Percentiles rank a stretch among this genome's conserved stretches.
Conservation (phyloP, 1,140 invertebrate genomes). For the Danaus plexippus region DNA sequence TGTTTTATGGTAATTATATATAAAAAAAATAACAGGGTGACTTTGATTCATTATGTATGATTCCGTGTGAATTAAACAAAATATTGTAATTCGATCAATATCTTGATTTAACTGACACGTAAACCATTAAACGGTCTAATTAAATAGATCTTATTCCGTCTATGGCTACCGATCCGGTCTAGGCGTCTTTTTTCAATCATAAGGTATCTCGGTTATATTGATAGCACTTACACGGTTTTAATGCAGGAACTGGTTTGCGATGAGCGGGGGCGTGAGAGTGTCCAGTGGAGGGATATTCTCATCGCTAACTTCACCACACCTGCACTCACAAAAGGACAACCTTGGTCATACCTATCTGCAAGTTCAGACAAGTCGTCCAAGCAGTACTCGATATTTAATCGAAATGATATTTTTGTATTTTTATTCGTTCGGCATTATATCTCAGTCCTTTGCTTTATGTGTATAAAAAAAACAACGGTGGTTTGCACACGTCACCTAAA, state of each 20-base stretch:
- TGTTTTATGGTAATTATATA: conserved; percentile 61
- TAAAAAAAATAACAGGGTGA: conserved; percentile 28
- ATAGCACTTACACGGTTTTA: conserved; percentile 57
- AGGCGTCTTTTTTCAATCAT: conserved; percentile 23
- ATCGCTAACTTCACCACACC: conserved; percentile 50
- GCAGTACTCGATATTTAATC: no score
- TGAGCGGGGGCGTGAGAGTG: conserved; percentile 61
- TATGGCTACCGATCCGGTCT: conserved; percentile 16
- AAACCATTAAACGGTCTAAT: conserved; percentile 4
- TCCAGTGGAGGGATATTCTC: conserved; percentile 51
- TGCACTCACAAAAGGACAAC: conserved; percentile 53
- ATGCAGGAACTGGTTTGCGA: conserved; percentile 56
- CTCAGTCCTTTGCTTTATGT: no score
- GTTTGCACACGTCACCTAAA: no score
- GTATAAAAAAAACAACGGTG: no score
- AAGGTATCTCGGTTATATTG: conserved; percentile 35
- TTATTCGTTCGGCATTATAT: no score
- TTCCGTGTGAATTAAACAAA: conserved; percentile 20
- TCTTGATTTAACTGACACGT: no score
- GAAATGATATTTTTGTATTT: no score
- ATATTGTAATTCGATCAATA: no score
- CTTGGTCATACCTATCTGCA: conserved; percentile 46
- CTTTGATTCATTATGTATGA: conserved; percentile 45
- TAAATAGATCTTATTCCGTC: conserved; percentile 18
- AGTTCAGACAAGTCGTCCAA: conserved; percentile 42